phyloP scores from a whole-genome alignment of 2,888 invertebrate genomes.

The Sphaerophoria taeniata region DNA sequence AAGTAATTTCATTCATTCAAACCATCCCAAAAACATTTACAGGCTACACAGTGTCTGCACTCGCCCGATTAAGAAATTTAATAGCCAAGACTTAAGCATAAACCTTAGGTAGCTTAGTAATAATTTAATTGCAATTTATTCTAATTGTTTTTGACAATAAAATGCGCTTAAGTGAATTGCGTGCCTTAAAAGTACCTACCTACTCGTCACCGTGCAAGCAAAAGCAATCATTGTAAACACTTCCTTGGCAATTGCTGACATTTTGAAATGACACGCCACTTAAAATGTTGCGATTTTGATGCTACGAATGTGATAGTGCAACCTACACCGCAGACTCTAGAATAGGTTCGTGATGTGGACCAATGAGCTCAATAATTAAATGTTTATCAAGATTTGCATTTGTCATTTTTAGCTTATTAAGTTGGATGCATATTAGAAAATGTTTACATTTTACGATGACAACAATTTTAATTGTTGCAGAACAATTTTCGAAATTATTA shows the following conservation, averaged over 20 bases:
- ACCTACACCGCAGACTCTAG: not conserved
- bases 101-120: slow-evolving; percentile 20
- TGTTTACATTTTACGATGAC: slow-evolving; percentile 7
- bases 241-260: slow-evolving; percentile 49
- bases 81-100: not conserved
- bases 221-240: slow-evolving; percentile 42
- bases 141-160: slow-evolving; percentile 55
- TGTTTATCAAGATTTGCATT: slow-evolving; percentile 12
- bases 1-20: not conserved
- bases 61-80: slow-evolving; percentile 29
- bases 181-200: not conserved
- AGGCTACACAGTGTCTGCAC: not conserved
- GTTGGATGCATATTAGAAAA: not conserved
- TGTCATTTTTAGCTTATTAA: slow-evolving; percentile 3
- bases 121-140: slow-evolving; percentile 42
- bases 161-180: slow-evolving; percentile 42
- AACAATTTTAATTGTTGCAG: too few species aligned
- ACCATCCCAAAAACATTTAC: not conserved
- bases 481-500: too few species aligned
- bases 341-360: slow-evolving; percentile 19
- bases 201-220: not conserved
- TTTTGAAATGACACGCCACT: slow-evolving; percentile 34
- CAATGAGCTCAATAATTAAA: slow-evolving; percentile 25
- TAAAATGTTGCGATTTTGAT: not conserved
- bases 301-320: slow-evolving; percentile 4